Conservation (phyloP, 64 coral and sea anemone genomes). For the Montipora efflorescens region DNA sequence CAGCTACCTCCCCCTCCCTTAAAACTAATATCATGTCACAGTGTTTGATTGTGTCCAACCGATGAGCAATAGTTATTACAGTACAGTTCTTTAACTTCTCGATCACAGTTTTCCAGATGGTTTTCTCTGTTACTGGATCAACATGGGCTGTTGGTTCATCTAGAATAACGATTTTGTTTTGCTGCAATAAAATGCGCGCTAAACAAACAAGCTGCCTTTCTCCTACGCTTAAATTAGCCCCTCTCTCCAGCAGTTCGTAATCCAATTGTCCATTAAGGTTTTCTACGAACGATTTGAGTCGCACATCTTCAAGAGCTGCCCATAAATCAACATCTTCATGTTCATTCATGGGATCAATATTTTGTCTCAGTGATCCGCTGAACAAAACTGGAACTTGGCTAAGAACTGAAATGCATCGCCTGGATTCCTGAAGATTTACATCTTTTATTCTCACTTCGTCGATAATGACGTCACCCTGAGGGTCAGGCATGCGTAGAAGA, state of each 20-base stretch:
- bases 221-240: constrained; percentile 15
- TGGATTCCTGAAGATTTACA: constrained; percentile 20
- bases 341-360: constrained; percentile 16
- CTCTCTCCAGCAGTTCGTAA: constrained; percentile 1
- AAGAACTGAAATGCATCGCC: constrained; percentile 28
- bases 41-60: constrained; percentile 38
- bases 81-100: constrained; percentile 48
- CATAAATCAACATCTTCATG: constrained; percentile 10
- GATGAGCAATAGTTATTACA: constrained; percentile 16
- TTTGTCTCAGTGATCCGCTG: constrained; percentile 18
- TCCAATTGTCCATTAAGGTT: not conserved
- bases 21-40: constrained; percentile 31
- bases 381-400: constrained; percentile 21
- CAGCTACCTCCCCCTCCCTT: constrained; percentile 19
- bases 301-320: constrained; percentile 8
- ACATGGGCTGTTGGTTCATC: constrained; percentile 11
- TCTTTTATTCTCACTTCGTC: not conserved
- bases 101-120: constrained; percentile 22
- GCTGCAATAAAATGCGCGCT: constrained; percentile 5
- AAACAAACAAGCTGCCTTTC: constrained; percentile 39
- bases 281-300: constrained; percentile 7
- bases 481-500: constrained; percentile 55
- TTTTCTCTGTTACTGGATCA: constrained; percentile 32
- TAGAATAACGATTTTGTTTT: constrained; percentile 23
- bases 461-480: constrained; percentile 14